These are phyloP conservation scores for Sclerodermus sp. DNA, from an alignment of 2,888 invertebrate species.

Conservation along the genomic window DNA sequence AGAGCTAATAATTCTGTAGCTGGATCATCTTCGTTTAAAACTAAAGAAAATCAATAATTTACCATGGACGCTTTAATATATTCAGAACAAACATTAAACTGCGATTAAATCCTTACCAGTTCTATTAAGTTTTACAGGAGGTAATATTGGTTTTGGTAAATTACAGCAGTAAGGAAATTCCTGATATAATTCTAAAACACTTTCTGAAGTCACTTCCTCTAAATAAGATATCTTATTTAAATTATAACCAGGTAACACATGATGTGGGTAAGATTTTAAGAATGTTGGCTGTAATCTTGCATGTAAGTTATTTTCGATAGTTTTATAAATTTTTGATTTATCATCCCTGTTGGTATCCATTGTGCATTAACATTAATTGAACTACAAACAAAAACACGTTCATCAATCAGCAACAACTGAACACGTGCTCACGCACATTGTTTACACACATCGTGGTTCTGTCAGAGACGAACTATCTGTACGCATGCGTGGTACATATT, in stretches of 20 bases:
- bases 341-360: too few relatives aligned
- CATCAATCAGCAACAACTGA: too few relatives aligned
- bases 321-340: constrained; percentile 25
- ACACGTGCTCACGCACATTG: too few relatives aligned
- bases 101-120: constrained; percentile 24
- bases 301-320: constrained; percentile 30
- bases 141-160: constrained; percentile 49
- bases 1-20: constrained; percentile 38
- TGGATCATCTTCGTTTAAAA: constrained; percentile 40
- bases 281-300: constrained; percentile 30
- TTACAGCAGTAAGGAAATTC: constrained; percentile 46
- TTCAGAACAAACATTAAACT: background rate
- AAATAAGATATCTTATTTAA: constrained; percentile 26
- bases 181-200: constrained; percentile 30
- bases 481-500: too few relatives aligned
- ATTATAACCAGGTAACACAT: constrained; percentile 39
- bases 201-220: constrained; percentile 30
- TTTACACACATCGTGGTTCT: too few relatives aligned
- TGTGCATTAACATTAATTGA: too few relatives aligned
- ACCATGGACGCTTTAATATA: background rate
- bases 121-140: constrained; percentile 40
- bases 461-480: too few relatives aligned
- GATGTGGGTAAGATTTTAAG: constrained; percentile 34
- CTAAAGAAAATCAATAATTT: constrained; percentile 22
- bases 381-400: too few relatives aligned